phyloP scores from a whole-genome alignment of 2,888 invertebrate species.

The Morinoia aosen region DNA sequence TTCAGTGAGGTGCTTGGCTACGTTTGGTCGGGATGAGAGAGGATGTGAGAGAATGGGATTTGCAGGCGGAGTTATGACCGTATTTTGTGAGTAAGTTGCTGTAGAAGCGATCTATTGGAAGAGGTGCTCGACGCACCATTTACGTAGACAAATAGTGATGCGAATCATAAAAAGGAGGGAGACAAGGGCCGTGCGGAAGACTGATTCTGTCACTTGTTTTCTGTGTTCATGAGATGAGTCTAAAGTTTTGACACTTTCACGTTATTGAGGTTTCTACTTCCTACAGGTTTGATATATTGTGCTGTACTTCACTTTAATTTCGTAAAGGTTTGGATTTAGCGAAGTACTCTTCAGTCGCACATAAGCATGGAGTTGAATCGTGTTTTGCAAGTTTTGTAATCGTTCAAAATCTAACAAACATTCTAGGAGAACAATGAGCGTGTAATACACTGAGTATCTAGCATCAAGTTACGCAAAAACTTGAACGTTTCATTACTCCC shows the following conservation, averaged over 20 bases:
- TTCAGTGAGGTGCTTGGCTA: background rate
- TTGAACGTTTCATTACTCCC: no score
- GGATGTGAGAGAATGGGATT: background rate
- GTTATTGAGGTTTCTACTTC: no score
- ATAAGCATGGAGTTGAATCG: no score
- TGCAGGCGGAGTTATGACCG: background rate
- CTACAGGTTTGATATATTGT: no score
- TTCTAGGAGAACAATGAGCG: no score
- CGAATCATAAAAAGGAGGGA: background rate
- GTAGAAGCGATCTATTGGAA: background rate
- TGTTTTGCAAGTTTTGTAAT: no score
- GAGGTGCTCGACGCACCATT: background rate
- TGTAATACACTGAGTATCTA: no score
- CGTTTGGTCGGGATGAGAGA: background rate
- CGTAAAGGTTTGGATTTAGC: no score
- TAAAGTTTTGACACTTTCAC: background rate
- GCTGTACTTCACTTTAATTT: no score
- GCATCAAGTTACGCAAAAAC: no score
- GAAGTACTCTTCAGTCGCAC: no score
- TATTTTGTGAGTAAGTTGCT: background rate
- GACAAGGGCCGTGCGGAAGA: background rate
- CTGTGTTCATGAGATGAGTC: background rate
- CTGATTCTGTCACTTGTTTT: background rate
- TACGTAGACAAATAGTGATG: background rate
- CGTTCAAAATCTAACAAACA: no score